These are phyloP conservation scores for Idaea aversata DNA, from an alignment of 2,888 invertebrate species.

Conservation along the genomic window DNA sequence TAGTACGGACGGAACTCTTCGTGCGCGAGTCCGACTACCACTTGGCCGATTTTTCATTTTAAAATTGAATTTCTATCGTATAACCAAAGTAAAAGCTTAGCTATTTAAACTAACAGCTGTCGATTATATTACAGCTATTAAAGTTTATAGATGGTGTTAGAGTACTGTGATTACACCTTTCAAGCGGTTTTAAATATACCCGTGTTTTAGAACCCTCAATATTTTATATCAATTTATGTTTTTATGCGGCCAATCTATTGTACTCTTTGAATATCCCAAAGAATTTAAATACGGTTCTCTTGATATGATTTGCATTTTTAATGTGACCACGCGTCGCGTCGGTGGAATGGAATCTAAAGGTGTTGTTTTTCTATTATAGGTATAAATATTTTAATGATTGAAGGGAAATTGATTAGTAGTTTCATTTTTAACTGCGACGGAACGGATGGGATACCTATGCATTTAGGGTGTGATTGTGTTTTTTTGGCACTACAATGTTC, in stretches of 20 bases:
- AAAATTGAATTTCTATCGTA: background rate
- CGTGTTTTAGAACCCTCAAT: conserved; percentile 13
- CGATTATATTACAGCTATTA: conserved; percentile 14
- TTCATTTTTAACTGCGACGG: too few relatives aligned
- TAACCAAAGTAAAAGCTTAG: background rate
- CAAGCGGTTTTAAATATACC: conserved; percentile 9
- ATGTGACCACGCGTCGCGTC: background rate
- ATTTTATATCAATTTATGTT: conserved; percentile 15
- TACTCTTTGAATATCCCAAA: background rate
- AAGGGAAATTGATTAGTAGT: background rate
- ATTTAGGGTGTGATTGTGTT: conserved; percentile 3
- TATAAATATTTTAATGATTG: background rate
- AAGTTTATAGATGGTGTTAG: conserved; percentile 9
- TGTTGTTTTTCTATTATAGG: background rate
- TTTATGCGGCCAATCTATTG: conserved; percentile 12
- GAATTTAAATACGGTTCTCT: background rate
- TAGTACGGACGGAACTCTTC: too few relatives aligned
- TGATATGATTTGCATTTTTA: background rate
- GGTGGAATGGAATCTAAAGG: background rate
- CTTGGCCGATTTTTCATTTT: too few relatives aligned
- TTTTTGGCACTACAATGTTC: too few relatives aligned
- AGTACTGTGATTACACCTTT: conserved; percentile 19
- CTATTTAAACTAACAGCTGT: conserved; percentile 15
- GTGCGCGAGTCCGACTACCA: too few relatives aligned
- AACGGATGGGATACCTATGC: too few relatives aligned